Evolutionary conservation across 1,140 invertebrate species (phyloP).

Genomic region (Drosophila aff.): DNA sequence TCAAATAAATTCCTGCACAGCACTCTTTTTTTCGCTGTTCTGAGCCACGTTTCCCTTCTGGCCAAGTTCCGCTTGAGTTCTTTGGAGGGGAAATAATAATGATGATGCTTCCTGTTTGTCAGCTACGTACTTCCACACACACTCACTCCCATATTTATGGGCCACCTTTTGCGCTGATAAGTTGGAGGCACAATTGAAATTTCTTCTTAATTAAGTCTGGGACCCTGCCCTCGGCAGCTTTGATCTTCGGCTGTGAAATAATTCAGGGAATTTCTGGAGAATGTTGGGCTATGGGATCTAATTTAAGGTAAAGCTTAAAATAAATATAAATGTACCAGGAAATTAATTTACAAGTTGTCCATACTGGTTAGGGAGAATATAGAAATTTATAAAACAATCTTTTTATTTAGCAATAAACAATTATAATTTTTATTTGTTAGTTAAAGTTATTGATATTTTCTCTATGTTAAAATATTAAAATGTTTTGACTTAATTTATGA

Average conservation of each 20-base stretch:
- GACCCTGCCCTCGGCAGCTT: slow-evolving; percentile 23
- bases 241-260: slow-evolving; percentile 20
- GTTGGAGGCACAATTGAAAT: slow-evolving; percentile 44
- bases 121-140: slow-evolving; percentile 14
- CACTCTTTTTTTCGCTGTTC: slow-evolving; percentile 21
- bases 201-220: slow-evolving; percentile 40
- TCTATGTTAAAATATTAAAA: no score
- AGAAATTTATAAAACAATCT: no score
- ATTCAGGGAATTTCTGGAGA: slow-evolving; percentile 10
- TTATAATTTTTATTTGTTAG: no score
- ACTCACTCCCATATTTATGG: slow-evolving; percentile 48
- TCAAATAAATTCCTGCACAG: slow-evolving; percentile 70
- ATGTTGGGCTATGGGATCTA: background rate
- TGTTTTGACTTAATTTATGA: no score
- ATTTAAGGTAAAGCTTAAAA: slow-evolving; percentile 7
- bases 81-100: slow-evolving; percentile 37
- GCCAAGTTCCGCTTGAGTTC: slow-evolving; percentile 62
- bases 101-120: slow-evolving; percentile 64
- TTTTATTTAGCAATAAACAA: no score
- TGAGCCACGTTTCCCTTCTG: slow-evolving; percentile 25
- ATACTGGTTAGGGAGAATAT: background rate
- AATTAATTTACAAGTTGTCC: background rate
- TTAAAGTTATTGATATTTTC: no score
- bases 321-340: background rate
- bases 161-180: slow-evolving; percentile 48